Evolutionary conservation across 37 sponge, comb jelly and placozoan species (phyloP).

Genomic region (Halichondria panicea): DNA sequence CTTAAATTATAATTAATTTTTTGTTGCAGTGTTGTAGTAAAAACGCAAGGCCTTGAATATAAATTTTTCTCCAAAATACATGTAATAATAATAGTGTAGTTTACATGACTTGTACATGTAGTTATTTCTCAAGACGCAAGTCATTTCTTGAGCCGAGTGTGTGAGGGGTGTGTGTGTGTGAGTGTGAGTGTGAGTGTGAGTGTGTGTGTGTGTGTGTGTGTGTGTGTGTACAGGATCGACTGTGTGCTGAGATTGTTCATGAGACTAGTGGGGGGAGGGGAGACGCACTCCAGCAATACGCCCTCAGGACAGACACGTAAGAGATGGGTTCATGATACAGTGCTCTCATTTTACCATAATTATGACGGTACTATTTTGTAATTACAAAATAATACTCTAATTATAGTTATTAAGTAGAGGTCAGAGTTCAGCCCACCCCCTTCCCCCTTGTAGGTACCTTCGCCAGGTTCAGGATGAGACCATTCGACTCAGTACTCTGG

Average conservation of each 20-base stretch:
- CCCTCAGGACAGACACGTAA: constrained; percentile 17
- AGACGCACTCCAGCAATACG: constrained; percentile 53
- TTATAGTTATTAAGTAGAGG: neutral
- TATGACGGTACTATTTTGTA: neutral
- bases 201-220: too few species aligned
- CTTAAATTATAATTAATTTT: too few species aligned
- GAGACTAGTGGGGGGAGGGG: constrained; percentile 23
- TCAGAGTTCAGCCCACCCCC: neutral
- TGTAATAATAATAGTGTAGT: too few species aligned
- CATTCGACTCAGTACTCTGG: constrained; percentile 77
- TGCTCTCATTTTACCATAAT: neutral
- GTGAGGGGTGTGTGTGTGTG: too few species aligned
- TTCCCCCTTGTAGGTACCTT: constrained; percentile 41
- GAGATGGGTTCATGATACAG: neutral
- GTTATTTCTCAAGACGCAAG: too few species aligned
- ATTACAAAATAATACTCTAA: neutral
- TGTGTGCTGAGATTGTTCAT: constrained; percentile 47
- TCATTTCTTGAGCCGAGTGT: too few species aligned
- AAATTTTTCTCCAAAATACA: too few species aligned
- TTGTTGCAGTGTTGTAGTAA: too few species aligned
- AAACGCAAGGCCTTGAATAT: too few species aligned
- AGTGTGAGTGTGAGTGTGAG: too few species aligned
- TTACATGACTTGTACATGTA: too few species aligned
- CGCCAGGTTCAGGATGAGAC: constrained; percentile 86
- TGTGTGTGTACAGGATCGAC: constrained; percentile 54